Conservation (phyloP, 1,140 invertebrate species). For the Drosophila nigromelanica region DNA sequence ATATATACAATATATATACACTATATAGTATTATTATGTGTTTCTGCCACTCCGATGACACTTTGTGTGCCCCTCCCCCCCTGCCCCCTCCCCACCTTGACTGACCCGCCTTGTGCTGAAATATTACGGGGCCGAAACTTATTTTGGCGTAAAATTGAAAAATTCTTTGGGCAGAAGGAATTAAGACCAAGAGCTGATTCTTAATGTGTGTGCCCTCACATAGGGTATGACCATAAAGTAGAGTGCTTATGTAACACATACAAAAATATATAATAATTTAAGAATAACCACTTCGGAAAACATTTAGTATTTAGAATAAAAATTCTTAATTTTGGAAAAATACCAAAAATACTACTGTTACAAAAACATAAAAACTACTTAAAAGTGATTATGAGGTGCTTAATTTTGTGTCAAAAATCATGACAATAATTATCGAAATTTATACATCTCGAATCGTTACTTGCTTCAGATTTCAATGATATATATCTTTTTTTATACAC, state of each 20-base stretch:
- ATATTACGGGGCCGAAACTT: slow-evolving; percentile 82
- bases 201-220: slow-evolving; percentile 27
- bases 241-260: not conserved
- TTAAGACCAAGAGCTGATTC: slow-evolving; percentile 73
- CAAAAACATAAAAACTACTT: too few species aligned
- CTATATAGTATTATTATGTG: not conserved
- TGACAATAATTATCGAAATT: too few species aligned
- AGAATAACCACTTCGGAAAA: too few species aligned
- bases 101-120: slow-evolving; percentile 51
- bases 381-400: too few species aligned
- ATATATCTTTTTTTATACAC: too few species aligned
- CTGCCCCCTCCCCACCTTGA: not conserved
- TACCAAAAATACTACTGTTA: too few species aligned
- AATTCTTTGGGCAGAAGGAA: slow-evolving; percentile 80
- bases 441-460: too few species aligned
- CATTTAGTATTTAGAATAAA: too few species aligned
- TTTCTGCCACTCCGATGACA: not conserved
- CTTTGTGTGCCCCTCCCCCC: not conserved
- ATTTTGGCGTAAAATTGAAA: slow-evolving; percentile 84
- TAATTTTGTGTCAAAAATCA: too few species aligned
- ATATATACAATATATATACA: not conserved
- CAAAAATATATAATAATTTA: too few species aligned
- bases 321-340: too few species aligned
- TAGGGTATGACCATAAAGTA: not conserved
- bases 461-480: too few species aligned